These are phyloP conservation scores for Seriola quinqueradiata DNA, from an alignment of 2,113 vertebrate species.

Conservation along the genomic window DNA sequence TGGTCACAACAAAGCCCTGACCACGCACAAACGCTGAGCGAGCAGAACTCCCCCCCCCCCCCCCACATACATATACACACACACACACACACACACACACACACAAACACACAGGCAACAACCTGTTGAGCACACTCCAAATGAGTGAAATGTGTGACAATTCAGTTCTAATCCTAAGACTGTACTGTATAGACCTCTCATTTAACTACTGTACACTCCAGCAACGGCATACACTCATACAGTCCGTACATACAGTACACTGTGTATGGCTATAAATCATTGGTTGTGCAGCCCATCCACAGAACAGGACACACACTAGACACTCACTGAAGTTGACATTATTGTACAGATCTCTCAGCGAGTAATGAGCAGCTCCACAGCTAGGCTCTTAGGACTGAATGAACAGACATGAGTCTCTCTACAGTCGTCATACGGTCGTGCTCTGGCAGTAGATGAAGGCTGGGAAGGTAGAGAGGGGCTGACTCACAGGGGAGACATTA, in stretches of 20 bases:
- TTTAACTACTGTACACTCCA: neutral
- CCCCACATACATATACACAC: neutral
- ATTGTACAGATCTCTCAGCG: slow-evolving; percentile 9
- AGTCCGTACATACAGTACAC: too few species aligned
- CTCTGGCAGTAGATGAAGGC: slow-evolving; percentile 71
- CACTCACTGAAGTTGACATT: neutral
- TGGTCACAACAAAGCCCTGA: slow-evolving; percentile 76
- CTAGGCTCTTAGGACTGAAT: slow-evolving; percentile 33
- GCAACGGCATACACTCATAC: neutral
- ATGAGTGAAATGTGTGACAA: slow-evolving; percentile 39
- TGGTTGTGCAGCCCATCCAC: slow-evolving; percentile 12
- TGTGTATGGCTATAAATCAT: neutral
- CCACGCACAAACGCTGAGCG: slow-evolving; percentile 72
- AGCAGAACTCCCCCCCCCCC: slow-evolving; percentile 41
- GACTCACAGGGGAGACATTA: slow-evolving; percentile 80
- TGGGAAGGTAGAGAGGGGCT: slow-evolving; percentile 68
- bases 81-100: slow-evolving; percentile 24
- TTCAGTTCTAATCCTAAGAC: slow-evolving; percentile 10
- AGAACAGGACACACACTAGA: neutral
- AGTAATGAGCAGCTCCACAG: slow-evolving; percentile 10
- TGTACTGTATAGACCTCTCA: neutral
- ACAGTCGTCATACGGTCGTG: slow-evolving; percentile 54
- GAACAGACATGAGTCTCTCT: slow-evolving; percentile 49
- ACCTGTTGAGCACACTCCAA: slow-evolving; percentile 45
- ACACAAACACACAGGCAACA: slow-evolving; percentile 21